Percentiles rank a stretch among this genome's conserved stretches.
Conservation (phyloP, 2,888 invertebrate species). For the Drosophila longiperda region DNA sequence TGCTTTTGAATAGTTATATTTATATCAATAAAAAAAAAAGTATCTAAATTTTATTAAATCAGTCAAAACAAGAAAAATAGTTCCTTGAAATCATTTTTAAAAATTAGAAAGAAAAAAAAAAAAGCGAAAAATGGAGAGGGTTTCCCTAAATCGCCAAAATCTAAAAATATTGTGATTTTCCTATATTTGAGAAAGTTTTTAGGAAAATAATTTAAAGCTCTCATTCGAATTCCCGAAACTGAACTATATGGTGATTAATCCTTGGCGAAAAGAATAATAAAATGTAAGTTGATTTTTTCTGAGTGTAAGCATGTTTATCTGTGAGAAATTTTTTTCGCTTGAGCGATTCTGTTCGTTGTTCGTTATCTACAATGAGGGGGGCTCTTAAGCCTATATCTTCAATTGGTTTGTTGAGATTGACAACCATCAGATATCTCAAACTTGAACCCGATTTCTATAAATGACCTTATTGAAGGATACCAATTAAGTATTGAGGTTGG, state of each 20-base stretch:
- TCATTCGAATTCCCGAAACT: background rate
- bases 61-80: background rate
- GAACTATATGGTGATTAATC: background rate
- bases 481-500: constrained; percentile 71
- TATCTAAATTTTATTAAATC: background rate
- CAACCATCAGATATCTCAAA: constrained; percentile 27
- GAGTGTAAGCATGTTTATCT: constrained; percentile 8
- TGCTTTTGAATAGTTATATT: constrained; percentile 17
- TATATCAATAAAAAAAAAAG: background rate
- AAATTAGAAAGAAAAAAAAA: background rate
- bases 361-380: constrained; percentile 6
- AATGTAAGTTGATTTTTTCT: background rate
- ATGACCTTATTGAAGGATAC: constrained; percentile 53
- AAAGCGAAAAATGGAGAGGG: background rate
- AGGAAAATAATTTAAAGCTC: background rate
- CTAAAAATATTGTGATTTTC: background rate
- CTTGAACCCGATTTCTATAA: constrained; percentile 60
- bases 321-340: constrained; percentile 36
- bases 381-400: constrained; percentile 6
- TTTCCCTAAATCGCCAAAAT: background rate
- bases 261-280: background rate
- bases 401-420: constrained; percentile 31
- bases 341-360: constrained; percentile 19
- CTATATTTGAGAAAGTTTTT: background rate
- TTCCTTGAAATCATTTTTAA: background rate